Evolutionary conservation across 1,140 invertebrate species (phyloP), one percentile per base, ranked within the genome.

Genomic region (Bombus difficillimus): DNA sequence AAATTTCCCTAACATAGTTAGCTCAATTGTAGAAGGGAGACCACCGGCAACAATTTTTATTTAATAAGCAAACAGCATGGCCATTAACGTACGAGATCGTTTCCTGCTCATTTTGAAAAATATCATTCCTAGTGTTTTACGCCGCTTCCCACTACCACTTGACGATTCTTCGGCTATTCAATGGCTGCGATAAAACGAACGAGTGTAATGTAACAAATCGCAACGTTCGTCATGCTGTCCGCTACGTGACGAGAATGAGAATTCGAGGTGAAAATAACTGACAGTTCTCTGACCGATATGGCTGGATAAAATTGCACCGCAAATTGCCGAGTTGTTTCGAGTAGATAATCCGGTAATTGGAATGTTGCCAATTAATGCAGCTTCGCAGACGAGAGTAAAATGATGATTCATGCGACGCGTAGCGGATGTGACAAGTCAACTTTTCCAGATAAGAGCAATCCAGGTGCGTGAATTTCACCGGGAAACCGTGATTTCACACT

Each of bases 211-310:
- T 34, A 80, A 85, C 83, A 85, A 85, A 85, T 85, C 83, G 77
- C 76, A 39, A 39, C 83, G 83, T 80, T 85, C 83, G 83, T 85
- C 83, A 85, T 84, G 76, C 83, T 84, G 83, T 80, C 83, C 83
- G 83, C 68, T 85, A 85, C 83, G 83, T 85, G 83, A 85, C 83
- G 83, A 80, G 83, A 85, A 85, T 80, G 83, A 72, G 83, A 72
- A 85, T 85, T 39, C 68, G 39, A 32, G 83, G 83, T 85, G 83
- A 85, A 85, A 85, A 80, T 85, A 85, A 80, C 83, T 62, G 76
- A 85, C 83, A 59, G 76, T 57, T 2, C 25, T 0, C 41, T 37
- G 57, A 32, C 83, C 76, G 77, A 85, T 85, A 80, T 64, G 66
- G n/a, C n/a, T 39, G 83, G 68, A 79, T 85, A 80, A 85, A 85